These are phyloP conservation scores for Mirza zaza DNA, from an alignment of 2,113 vertebrate species.

Conservation along the genomic window DNA sequence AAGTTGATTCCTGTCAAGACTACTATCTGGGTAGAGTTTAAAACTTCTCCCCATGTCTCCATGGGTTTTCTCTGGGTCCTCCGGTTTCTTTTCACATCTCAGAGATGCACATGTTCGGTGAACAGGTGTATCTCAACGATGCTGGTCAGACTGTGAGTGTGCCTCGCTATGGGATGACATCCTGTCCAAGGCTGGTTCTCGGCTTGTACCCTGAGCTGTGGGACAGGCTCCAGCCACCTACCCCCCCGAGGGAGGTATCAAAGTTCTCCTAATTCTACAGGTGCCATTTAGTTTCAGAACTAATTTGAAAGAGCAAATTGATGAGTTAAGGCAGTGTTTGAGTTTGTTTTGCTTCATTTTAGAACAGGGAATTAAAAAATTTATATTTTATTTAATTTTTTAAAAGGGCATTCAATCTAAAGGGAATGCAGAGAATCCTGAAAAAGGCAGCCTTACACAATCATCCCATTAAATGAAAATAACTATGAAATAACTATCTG, in stretches of 20 bases:
- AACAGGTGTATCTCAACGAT: not conserved
- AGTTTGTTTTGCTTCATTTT: constrained; percentile 20
- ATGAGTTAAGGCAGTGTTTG: not conserved
- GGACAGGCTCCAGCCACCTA: not conserved
- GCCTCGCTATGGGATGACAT: not conserved
- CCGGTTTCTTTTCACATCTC: not conserved
- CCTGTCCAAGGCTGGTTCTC: not conserved
- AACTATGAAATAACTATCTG: not conserved
- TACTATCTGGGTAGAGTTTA: not conserved
- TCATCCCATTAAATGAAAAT: not conserved
- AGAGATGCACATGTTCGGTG: not conserved
- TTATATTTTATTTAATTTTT: not conserved
- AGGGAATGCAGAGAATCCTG: not conserved
- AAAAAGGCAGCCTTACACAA: not conserved
- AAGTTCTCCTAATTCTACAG: not conserved
- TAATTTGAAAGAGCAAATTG: not conserved
- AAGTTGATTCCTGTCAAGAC: not conserved
- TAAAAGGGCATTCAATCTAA: not conserved
- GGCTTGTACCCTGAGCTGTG: not conserved
- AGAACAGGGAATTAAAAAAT: constrained; percentile 1
- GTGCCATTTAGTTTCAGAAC: not conserved
- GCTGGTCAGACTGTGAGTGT: not conserved
- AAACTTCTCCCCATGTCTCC: not conserved
- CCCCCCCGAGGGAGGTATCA: not conserved
- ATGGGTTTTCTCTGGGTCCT: not conserved